These are phyloP conservation scores for Pipistrellus pipistrellus DNA, from an alignment of 2,797 vertebrate species.

Conservation along the genomic window DNA sequence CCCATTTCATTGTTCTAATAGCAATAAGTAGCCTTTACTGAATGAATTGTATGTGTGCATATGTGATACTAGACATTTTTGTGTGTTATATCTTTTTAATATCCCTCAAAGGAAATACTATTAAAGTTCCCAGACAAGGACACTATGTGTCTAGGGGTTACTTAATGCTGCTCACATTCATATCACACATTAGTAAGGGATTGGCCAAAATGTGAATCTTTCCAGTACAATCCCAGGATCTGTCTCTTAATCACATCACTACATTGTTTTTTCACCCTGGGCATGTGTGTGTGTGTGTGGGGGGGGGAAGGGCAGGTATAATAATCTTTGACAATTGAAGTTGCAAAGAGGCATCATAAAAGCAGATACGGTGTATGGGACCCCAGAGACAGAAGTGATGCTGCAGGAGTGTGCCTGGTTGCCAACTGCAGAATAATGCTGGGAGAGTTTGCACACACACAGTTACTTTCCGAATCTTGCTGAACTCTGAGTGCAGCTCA, in stretches of 20 bases:
- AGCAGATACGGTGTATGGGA: too few species aligned
- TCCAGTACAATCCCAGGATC: not conserved
- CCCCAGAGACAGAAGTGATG: not conserved
- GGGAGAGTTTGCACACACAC: rapidly evolving
- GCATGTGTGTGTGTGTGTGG: too few species aligned
- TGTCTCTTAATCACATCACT: not conserved
- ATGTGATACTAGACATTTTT: not conserved
- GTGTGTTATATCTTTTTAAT: not conserved
- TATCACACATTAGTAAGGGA: not conserved
- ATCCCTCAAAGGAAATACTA: not conserved
- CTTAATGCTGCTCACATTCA: not conserved
- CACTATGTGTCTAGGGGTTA: not conserved
- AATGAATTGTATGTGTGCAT: not conserved
- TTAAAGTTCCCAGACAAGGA: not conserved
- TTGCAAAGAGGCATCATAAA: not conserved
- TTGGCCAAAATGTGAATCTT: not conserved
- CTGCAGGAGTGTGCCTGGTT: not conserved
- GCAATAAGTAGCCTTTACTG: not conserved
- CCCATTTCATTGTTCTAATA: not conserved
- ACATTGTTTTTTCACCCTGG: not conserved
- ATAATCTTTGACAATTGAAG: not conserved
- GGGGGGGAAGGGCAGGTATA: not conserved
- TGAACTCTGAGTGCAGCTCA: not conserved
- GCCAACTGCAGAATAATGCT: constrained; percentile 3
- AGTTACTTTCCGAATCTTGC: constrained; percentile 11